phyloP scores from a whole-genome alignment of 2,113 vertebrate species.

The Brachirus orientalis region DNA sequence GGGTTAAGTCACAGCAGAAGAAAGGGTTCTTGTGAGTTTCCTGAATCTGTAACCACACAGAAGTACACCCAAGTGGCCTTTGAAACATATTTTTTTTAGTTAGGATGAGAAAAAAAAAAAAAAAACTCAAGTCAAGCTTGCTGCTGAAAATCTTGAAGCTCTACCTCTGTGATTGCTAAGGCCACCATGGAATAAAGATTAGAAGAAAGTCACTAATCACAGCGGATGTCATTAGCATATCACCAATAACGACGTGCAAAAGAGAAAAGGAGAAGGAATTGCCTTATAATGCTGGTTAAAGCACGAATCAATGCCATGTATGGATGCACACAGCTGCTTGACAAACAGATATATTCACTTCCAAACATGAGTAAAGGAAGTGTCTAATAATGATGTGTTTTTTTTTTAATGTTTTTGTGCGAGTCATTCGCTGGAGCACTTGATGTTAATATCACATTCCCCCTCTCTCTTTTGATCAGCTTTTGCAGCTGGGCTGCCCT shows the following conservation, averaged over 20 bases:
- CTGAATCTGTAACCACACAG: slow-evolving; percentile 59
- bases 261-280: slow-evolving; percentile 72
- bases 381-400: slow-evolving; percentile 79
- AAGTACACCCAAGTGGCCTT: slow-evolving; percentile 65
- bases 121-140: slow-evolving; percentile 87
- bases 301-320: slow-evolving; percentile 85
- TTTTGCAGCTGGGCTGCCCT: slow-evolving; percentile 82
- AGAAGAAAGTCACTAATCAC: slow-evolving; percentile 96
- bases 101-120: slow-evolving; percentile 91
- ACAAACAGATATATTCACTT: slow-evolving; percentile 82
- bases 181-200: slow-evolving; percentile 92
- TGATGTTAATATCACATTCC: slow-evolving; percentile 81
- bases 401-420: slow-evolving; percentile 81
- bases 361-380: slow-evolving; percentile 81
- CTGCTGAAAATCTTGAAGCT: slow-evolving; percentile 87
- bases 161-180: slow-evolving; percentile 91
- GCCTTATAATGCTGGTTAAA: slow-evolving; percentile 83
- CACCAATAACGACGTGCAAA: slow-evolving; percentile 91
- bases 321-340: slow-evolving; percentile 87
- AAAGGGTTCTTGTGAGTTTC: slow-evolving; percentile 55
- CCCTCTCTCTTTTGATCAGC: slow-evolving; percentile 80
- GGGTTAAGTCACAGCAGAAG: slow-evolving; percentile 56
- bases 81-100: slow-evolving; percentile 83
- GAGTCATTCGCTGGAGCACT: slow-evolving; percentile 75
- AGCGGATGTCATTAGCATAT: slow-evolving; percentile 94